Conservation (phyloP, 2,797 vertebrate genomes). For the Remorina albescens region DNA sequence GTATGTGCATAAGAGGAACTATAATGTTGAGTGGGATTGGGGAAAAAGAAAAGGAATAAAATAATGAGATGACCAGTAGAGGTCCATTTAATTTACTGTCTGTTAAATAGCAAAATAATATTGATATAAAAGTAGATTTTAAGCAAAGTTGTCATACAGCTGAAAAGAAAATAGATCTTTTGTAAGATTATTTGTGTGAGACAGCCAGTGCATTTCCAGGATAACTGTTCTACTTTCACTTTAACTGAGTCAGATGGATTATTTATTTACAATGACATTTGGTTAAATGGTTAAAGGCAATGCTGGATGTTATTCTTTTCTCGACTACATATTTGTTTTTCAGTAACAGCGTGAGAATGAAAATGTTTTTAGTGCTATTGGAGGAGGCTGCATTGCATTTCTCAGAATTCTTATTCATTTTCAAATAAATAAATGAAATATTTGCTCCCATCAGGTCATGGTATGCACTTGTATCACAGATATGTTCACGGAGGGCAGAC, state of each 20-base stretch:
- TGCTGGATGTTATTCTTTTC: constrained; percentile 5
- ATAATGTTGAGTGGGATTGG: neutral
- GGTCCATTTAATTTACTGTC: neutral
- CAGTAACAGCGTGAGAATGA: constrained; percentile 14
- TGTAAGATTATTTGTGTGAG: constrained; percentile 1
- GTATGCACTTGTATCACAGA: no score
- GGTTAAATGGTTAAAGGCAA: neutral
- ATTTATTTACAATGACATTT: no score
- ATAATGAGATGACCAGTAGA: neutral
- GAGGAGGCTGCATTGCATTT: constrained; percentile 10
- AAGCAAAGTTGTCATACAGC: neutral
- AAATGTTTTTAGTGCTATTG: constrained; percentile 33
- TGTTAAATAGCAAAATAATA: neutral
- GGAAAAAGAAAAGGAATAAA: neutral
- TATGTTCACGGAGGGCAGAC: no score
- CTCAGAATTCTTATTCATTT: neutral
- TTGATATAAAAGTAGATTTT: neutral
- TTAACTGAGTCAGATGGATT: no score
- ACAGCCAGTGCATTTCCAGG: constrained; percentile 8
- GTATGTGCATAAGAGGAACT: constrained; percentile 79
- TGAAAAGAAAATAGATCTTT: neutral
- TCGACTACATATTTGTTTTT: constrained; percentile 9
- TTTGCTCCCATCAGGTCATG: no score
- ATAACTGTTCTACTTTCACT: constrained; percentile 4
- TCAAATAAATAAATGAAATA: neutral